Base-by-base conservation (phyloP, 2,888 invertebrate species). In the Octodonta nipae region DNA sequence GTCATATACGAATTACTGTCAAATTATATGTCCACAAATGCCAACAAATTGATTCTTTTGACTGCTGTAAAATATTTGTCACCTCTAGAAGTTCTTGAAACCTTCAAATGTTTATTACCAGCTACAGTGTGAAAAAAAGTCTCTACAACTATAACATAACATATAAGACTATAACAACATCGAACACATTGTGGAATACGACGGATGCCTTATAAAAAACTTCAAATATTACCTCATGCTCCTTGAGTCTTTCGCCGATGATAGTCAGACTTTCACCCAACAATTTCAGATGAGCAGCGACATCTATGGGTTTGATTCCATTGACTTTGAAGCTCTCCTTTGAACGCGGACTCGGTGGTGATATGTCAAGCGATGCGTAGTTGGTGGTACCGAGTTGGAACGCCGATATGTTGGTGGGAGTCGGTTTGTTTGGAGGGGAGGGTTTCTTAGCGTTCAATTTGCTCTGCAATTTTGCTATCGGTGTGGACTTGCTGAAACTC, bases 231-330 rank as follows among this genome's bases (percentile, higher is more conserved):
- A 81, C 82, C 70, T 89, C 87, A 51, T 91, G 91, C 51, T 92
- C 91, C 58, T 88, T 89, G 4, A 93, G 70, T 22, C 92, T 65
- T 58, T 87, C 86, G 0, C 95, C 93, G 45, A 95, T 91, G 53
- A 89, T 88, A 28, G 84, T 83, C 11, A 95, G 69, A 51, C 89
- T 92, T 61, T 93, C 93, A 0, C 93, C 93, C 8, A 95, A 67
- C 34, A 93, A 66, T 32, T 89, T 83, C 6, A 93, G 68, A 59
- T 93, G 91, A 0, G 93, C 91, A 1, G 92, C 92, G 13, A 88
- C 83, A 59, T 93, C 92, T 1, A 86, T 75, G 0, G 88, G 81
- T 33, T 80, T 77, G 26, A 83, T 83, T 5, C 80, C 81, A 5
- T 75, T 70, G 13, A 75, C 73, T 56, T 76, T 75, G 57, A 71